These are phyloP conservation scores for Cyclargus thomasi DNA, from an alignment of 1,140 invertebrate genomes.

Conservation along the genomic window DNA sequence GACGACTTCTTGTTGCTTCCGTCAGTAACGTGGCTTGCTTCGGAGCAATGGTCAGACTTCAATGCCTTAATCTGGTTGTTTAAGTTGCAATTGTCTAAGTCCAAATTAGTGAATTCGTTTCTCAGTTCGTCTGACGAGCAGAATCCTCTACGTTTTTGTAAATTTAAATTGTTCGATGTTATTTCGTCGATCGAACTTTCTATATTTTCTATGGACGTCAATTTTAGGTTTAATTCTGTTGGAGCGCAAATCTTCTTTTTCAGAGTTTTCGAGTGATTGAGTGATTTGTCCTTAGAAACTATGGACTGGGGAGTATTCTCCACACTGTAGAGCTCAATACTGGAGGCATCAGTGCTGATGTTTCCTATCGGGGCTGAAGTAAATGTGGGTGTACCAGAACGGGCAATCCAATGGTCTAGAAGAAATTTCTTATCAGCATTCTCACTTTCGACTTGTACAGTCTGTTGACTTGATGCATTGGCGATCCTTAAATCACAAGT, in stretches of 20 bases:
- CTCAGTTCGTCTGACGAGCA: constrained; percentile 73
- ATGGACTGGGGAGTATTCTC: constrained; percentile 61
- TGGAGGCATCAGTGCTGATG: constrained; percentile 58
- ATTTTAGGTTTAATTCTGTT: constrained; percentile 61
- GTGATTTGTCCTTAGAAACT: constrained; percentile 34
- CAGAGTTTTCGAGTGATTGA: constrained; percentile 32
- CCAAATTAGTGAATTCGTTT: constrained; percentile 56
- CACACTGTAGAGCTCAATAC: constrained; percentile 69
- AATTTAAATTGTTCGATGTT: constrained; percentile 55
- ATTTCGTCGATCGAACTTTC: constrained; percentile 69
- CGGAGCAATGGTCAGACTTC: constrained; percentile 58
- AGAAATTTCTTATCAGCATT: constrained; percentile 73
- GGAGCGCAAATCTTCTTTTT: constrained; percentile 70
- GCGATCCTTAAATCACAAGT: constrained; percentile 39
- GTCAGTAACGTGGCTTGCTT: constrained; percentile 64
- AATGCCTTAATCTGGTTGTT: constrained; percentile 51
- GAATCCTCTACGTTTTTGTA: constrained; percentile 76
- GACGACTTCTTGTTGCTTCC: constrained; percentile 71
- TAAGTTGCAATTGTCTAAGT: constrained; percentile 47
- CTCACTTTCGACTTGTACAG: constrained; percentile 46
- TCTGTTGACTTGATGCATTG: constrained; percentile 29
- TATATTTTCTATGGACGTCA: constrained; percentile 55
- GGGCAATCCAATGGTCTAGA: constrained; percentile 72
- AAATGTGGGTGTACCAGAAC: constrained; percentile 67
- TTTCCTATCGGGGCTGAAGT: constrained; percentile 63